Conservation (phyloP, 53 echinoderm and acorn worm genomes). For the Glandiceps talaboti region DNA sequence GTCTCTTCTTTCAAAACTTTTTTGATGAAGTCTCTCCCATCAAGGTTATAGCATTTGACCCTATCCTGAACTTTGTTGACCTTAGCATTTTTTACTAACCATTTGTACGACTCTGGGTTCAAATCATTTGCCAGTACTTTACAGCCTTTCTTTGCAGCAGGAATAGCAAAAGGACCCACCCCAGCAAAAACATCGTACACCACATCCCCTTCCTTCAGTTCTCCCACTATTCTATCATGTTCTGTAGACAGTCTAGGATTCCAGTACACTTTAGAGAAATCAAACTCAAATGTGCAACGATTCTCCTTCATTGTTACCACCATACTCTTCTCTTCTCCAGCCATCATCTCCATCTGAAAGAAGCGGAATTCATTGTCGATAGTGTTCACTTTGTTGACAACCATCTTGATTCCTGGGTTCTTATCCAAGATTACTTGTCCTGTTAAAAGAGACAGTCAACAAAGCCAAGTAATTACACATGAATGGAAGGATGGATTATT, state of each 20-base stretch:
- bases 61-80: conserved; percentile 48
- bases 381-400: conserved; percentile 80
- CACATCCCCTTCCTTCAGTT: conserved; percentile 24
- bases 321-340: conserved; percentile 48
- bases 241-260: conserved; percentile 81
- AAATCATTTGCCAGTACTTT: conserved; percentile 74
- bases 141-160: conserved; percentile 72
- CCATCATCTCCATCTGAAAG: conserved; percentile 89
- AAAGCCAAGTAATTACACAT: no score
- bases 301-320: conserved; percentile 57
- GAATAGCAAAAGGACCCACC: conserved; percentile 88
- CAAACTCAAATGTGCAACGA: conserved; percentile 52
- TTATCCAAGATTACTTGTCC: conserved; percentile 89
- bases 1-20: conserved; percentile 27
- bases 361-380: conserved; percentile 86
- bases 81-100: conserved; percentile 62
- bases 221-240: conserved; percentile 52
- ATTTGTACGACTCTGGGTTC: conserved; percentile 79
- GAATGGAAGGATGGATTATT: no score
- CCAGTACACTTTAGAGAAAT: conserved; percentile 99
- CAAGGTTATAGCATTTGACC: conserved; percentile 48
- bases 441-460: no score
- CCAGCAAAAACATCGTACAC: conserved; percentile 92
- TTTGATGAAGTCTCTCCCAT: conserved; percentile 60
- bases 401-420: conserved; percentile 63